phyloP scores from a whole-genome alignment of 1,140 invertebrate genomes.

The Meteorus sp. region DNA sequence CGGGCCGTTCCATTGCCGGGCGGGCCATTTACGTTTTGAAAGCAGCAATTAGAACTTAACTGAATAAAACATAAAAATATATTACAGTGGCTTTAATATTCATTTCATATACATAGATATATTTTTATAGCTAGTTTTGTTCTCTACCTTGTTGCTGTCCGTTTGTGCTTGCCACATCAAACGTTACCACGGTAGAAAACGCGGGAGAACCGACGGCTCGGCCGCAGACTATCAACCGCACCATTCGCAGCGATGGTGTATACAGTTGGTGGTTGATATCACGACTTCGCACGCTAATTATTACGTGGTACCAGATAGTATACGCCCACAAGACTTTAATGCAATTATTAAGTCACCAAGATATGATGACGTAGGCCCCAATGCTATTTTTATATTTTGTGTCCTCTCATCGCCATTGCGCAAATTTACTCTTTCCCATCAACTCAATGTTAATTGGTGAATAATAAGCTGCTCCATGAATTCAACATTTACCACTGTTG shows the following conservation, averaged over 20 bases:
- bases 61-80: no score
- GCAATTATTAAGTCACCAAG: constrained; percentile 32
- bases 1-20: no score
- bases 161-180: constrained; percentile 12
- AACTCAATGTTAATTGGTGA: constrained; percentile 33
- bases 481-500: background rate
- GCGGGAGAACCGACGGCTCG: background rate
- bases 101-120: no score
- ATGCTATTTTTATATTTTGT: no score
- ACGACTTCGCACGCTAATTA: constrained; percentile 36
- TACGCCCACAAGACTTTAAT: constrained; percentile 24
- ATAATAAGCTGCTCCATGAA: constrained; percentile 31
- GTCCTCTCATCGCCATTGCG: background rate
- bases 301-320: background rate
- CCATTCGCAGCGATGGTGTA: background rate
- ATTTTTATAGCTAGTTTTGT: no score
- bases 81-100: no score
- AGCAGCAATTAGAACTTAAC: no score
- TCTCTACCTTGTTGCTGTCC: no score
- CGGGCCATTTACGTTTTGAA: no score
- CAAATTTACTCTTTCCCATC: constrained; percentile 12
- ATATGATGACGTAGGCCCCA: constrained; percentile 27
- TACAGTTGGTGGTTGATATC: constrained; percentile 25
- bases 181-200: background rate
- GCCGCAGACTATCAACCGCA: background rate